Evolutionary conservation across 2,113 vertebrate species (phyloP).

Genomic region (Nothoprocta pentlandii): DNA sequence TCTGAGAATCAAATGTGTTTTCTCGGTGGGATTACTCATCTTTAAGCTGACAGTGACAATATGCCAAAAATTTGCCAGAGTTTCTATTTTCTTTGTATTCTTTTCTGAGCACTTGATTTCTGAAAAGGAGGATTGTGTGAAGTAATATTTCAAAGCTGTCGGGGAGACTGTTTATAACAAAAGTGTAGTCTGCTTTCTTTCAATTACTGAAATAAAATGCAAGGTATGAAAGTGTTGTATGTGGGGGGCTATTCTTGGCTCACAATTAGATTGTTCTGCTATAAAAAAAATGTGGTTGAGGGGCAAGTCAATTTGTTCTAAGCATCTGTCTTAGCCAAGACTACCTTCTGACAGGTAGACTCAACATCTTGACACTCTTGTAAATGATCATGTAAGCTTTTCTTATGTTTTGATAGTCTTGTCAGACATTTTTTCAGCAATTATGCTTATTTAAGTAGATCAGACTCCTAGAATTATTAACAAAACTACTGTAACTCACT

Average conservation of each 20-base stretch:
- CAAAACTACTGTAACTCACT: background rate
- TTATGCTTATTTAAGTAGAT: constrained; percentile 12
- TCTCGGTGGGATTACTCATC: background rate
- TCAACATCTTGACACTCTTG: constrained; percentile 18
- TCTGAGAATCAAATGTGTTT: background rate
- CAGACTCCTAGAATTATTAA: constrained; percentile 13
- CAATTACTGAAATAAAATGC: background rate
- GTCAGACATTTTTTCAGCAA: background rate
- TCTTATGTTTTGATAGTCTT: constrained; percentile 21
- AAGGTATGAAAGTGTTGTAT: background rate
- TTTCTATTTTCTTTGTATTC: background rate
- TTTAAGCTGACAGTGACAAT: background rate
- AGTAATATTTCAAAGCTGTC: background rate
- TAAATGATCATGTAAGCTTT: constrained; percentile 30
- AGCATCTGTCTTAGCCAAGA: background rate
- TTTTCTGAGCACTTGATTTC: background rate
- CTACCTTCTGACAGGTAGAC: constrained; percentile 42
- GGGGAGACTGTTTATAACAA: background rate
- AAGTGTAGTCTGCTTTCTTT: background rate
- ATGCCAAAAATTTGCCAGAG: background rate
- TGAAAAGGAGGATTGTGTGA: background rate
- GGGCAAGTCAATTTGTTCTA: background rate
- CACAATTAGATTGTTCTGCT: background rate
- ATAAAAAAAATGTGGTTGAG: background rate
- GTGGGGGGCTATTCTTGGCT: background rate